Conservation (phyloP, 64 coral and sea anemone genomes). For the Actinia equina region DNA sequence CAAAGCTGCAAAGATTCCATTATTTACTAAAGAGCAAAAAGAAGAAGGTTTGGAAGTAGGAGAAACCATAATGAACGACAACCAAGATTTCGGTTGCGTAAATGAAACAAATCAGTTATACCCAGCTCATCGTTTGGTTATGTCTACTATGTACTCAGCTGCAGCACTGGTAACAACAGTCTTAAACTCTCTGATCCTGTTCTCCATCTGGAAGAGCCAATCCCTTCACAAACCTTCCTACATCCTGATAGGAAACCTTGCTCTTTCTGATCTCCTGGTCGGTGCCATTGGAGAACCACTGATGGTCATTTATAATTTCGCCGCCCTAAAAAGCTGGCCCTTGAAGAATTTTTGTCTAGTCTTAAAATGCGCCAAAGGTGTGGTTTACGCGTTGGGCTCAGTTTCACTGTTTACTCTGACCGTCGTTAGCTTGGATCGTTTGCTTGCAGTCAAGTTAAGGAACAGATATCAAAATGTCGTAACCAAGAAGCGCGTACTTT, state of each 20-base stretch:
- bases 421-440: no score
- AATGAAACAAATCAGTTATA: neutral
- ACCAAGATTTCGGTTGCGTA: no score
- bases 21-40: no score
- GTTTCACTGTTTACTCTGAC: no score
- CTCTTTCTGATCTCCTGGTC: neutral
- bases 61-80: no score
- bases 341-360: neutral
- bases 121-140: neutral
- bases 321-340: neutral
- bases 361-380: no score
- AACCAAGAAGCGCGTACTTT: neutral
- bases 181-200: neutral
- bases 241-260: neutral
- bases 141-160: neutral
- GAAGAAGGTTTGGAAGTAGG: no score
- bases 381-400: no score
- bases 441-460: no score
- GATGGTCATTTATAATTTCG: neutral
- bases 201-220: neutral
- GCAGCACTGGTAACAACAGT: neutral
- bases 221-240: conserved; percentile 5
- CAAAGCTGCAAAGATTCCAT: no score
- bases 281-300: neutral
- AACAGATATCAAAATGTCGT: conserved; percentile 11